phyloP scores from a whole-genome alignment of 2,888 invertebrate species.

The Sinhomidia bicolor region DNA sequence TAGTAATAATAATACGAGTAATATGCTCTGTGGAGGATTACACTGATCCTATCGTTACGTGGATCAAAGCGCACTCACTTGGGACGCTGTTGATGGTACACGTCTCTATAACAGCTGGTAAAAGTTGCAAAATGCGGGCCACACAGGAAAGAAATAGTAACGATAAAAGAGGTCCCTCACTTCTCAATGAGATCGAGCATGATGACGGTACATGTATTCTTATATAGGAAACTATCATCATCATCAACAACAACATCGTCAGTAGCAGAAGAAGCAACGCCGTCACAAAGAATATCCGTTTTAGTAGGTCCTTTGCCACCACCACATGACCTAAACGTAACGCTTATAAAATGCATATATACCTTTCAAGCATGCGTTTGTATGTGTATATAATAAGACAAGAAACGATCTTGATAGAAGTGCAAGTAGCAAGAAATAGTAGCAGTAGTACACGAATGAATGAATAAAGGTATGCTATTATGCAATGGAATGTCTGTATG shows the following conservation, averaged over 20 bases:
- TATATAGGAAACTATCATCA: neutral
- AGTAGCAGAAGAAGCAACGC: no score
- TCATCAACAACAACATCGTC: no score
- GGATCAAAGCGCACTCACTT: constrained; percentile 53
- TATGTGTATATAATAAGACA: no score
- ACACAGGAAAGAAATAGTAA: constrained; percentile 6
- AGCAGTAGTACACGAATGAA: no score
- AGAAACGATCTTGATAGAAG: no score
- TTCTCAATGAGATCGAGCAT: neutral
- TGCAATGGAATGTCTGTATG: neutral
- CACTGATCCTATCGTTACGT: constrained; percentile 57
- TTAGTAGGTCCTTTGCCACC: no score
- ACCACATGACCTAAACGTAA: no score
- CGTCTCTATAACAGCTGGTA: neutral
- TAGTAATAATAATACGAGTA: neutral
- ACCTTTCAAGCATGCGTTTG: no score
- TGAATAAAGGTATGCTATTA: neutral
- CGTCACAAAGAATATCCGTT: no score
- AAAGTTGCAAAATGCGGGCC: constrained; percentile 20
- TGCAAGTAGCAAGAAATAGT: no score
- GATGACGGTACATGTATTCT: neutral
- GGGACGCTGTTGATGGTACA: constrained; percentile 44
- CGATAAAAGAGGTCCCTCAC: neutral
- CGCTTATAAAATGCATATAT: no score
- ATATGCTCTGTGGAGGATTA: constrained; percentile 43